A percentile compares a stretch with the other conserved stretches of the same genome.
Conservation (phyloP, 1,140 invertebrate genomes). For the Sitobion miscanthi region DNA sequence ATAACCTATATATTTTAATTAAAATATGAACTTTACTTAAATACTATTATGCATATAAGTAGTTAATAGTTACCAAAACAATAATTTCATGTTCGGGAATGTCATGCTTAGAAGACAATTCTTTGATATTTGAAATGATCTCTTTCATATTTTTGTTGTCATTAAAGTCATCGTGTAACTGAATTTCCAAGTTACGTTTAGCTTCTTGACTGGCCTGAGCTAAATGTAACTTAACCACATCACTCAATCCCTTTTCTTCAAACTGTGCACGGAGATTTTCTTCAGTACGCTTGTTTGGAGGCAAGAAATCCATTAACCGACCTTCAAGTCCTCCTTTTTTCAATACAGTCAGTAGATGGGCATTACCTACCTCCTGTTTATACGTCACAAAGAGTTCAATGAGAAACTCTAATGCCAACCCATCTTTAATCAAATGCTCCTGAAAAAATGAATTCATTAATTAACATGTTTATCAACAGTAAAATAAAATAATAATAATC, state of each 20-base stretch:
- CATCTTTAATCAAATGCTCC: conserved; percentile 95
- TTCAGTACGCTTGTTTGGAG: conserved; percentile 88
- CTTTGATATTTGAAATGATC: conserved; percentile 81
- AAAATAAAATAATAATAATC: neutral
- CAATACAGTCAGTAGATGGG: conserved; percentile 82
- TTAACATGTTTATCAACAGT: neutral
- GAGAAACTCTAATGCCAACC: conserved; percentile 90
- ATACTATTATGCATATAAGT: neutral
- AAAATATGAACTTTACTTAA: neutral
- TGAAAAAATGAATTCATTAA: conserved; percentile 59
- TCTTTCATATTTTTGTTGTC: conserved; percentile 83
- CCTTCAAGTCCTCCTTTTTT: conserved; percentile 90
- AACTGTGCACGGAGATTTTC: conserved; percentile 86
- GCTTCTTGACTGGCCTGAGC: conserved; percentile 85
- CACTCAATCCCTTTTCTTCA: conserved; percentile 81
- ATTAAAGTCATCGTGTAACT: conserved; percentile 79
- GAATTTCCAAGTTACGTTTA: conserved; percentile 79
- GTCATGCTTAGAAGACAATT: conserved; percentile 79
- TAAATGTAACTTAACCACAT: conserved; percentile 89
- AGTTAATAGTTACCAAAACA: conserved; percentile 64
- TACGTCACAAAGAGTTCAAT: conserved; percentile 90
- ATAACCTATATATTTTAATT: neutral
- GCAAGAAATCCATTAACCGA: conserved; percentile 89
- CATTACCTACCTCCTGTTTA: conserved; percentile 88
- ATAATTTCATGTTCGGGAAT: conserved; percentile 91